These are phyloP conservation scores for Crocidura indochinensis DNA, from an alignment of 2,797 vertebrate species.

Conservation along the genomic window DNA sequence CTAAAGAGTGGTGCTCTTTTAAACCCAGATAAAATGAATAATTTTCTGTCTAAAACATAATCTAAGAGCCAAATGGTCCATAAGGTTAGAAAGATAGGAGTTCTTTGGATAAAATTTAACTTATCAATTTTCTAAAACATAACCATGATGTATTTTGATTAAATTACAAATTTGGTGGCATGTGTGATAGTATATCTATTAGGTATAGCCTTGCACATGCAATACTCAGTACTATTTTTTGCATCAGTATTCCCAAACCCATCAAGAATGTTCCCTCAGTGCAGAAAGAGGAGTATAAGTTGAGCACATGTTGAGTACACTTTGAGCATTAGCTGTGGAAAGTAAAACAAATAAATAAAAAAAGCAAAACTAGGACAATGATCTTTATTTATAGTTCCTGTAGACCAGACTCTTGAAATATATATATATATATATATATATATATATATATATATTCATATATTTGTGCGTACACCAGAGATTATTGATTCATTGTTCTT, in stretches of 20 bases:
- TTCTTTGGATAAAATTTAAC: constrained; percentile 5
- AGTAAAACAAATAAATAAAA: too few relatives aligned
- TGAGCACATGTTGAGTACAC: too few relatives aligned
- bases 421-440: background rate
- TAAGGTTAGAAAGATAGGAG: background rate
- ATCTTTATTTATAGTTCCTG: background rate
- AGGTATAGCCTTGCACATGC: too few relatives aligned
- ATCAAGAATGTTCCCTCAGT: too few relatives aligned
- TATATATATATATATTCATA: background rate
- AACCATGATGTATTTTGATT: background rate
- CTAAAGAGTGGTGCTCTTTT: background rate
- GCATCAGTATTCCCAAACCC: too few relatives aligned
- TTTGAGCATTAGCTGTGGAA: too few relatives aligned
- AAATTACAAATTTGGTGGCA: background rate
- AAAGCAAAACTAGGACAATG: background rate
- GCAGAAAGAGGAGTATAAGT: too few relatives aligned
- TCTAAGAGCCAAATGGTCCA: background rate
- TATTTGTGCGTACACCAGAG: background rate
- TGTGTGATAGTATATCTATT: too few relatives aligned
- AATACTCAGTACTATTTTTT: too few relatives aligned
- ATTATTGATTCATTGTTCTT: background rate
- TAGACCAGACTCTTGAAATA: background rate
- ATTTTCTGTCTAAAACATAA: background rate
- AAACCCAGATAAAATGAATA: background rate
- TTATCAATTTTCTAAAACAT: background rate